Evolutionary conservation across 2,797 vertebrate species (phyloP), one percentile per base, ranked within the genome.

Genomic region (Acanthopagrus latus): DNA sequence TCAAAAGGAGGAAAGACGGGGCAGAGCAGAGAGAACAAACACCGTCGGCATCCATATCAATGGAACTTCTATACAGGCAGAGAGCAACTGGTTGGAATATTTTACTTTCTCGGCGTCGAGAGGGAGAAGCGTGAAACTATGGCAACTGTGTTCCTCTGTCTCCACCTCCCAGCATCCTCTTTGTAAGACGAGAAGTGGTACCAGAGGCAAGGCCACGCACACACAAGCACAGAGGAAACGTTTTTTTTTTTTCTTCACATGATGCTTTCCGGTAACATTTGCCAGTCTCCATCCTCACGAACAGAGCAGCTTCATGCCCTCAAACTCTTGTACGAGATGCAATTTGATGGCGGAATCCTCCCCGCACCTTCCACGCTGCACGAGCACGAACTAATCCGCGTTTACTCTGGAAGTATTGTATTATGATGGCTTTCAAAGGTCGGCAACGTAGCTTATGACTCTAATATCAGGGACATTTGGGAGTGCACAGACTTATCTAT

Each of bases 71-170:
- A 71, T 75, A 81, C 87, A 83, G 56, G 66, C 87, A 46, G 74
- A 83, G 64, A 75, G 71, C 48, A 76, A 85, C 58, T 44, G 75
- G 71, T 86, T 5, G 12, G 54, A 89, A 84, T 64, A 62, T 78
- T 90, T 86, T 84, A 76, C 74, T 90, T 79, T 83, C 81, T 74
- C 67, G 66, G 86, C 75, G 79, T 76, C 29, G 80, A 82, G 78
- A 88, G 76, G 72, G 46, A 74, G 67, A 87, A 67, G 71, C 17
- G 50, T 80, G 93, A 92, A 91, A 92, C 93, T 93, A 94, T 94
- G 92, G 93, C 93, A 94, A 93, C 93, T 70, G 87, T 50, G 76
- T 80, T 80, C 58, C 72, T 79, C 67, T 50, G 58, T 89, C 83
- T 88, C 66, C 51, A 25, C 76, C 85, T 86, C 81, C 82, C 64